Conservation (phyloP, 2,113 vertebrate genomes). For the zebrafish (Danio rerio) region DNA sequence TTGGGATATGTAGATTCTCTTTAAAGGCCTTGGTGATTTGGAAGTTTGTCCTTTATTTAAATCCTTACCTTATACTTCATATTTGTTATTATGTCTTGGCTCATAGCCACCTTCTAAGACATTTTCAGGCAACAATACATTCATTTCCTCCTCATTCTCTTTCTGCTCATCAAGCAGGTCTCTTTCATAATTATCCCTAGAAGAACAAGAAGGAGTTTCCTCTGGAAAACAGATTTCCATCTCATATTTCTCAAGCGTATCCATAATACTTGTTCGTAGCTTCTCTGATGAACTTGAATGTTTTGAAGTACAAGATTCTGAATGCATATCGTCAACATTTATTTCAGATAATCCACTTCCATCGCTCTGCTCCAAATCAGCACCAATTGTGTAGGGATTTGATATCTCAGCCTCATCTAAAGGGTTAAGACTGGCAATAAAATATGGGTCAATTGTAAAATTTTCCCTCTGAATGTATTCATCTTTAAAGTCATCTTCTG, state of each 20-base stretch:
- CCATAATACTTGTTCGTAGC: neutral
- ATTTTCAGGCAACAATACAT: neutral
- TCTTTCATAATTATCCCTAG: neutral
- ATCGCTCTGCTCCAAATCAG: neutral
- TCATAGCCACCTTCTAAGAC: constrained; percentile 41
- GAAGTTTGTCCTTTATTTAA: neutral
- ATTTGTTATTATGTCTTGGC: constrained; percentile 28
- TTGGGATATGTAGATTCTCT: neutral
- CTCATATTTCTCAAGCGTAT: neutral
- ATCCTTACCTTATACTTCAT: neutral
- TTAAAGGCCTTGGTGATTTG: neutral
- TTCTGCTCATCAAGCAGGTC: neutral
- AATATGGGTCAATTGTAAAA: neutral
- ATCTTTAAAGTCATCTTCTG: neutral
- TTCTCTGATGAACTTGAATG: neutral
- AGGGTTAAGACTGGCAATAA: neutral
- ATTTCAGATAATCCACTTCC: neutral
- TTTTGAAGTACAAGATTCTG: neutral
- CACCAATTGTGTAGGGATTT: neutral
- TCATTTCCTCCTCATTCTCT: neutral
- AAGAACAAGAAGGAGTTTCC: neutral
- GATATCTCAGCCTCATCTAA: neutral
- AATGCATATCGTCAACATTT: neutral
- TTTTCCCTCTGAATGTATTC: neutral
- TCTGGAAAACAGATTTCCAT: neutral